A percentile compares a stretch with the other conserved stretches of the same genome.
phyloP scores from a whole-genome alignment of 2,888 invertebrate genomes.

The Drosophila pseudotakahashii region DNA sequence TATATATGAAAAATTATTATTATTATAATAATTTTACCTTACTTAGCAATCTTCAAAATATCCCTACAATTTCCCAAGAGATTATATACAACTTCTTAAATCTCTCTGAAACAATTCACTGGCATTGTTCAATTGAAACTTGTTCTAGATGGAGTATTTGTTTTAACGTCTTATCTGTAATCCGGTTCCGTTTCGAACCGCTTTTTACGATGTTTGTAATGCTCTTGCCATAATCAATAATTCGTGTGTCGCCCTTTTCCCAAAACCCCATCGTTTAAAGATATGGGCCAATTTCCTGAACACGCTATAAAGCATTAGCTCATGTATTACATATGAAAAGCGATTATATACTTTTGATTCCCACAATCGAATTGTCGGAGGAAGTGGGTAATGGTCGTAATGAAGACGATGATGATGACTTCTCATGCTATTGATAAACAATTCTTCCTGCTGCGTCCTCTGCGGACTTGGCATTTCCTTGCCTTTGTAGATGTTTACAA shows the following conservation, averaged over 20 bases:
- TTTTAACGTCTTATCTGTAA: conserved; percentile 22
- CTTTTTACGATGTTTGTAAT: conserved; percentile 49
- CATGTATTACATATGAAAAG: conserved; percentile 5
- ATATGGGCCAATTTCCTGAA: conserved; percentile 42
- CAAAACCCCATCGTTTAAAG: conserved; percentile 15
- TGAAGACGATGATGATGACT: conserved; percentile 5
- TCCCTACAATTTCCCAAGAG: too few relatives aligned
- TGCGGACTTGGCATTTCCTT: conserved; percentile 17
- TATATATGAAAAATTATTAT: neutral
- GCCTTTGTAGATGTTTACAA: conserved; percentile 29
- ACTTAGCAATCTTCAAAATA: too few relatives aligned
- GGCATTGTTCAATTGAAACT: neutral
- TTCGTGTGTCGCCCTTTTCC: conserved; percentile 46
- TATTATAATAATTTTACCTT: too few relatives aligned
- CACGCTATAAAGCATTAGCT: conserved; percentile 27
- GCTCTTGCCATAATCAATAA: conserved; percentile 62
- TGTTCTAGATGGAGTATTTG: conserved; percentile 9
- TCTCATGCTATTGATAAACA: conserved; percentile 21
- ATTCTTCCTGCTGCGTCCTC: conserved; percentile 18
- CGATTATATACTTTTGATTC: conserved; percentile 24
- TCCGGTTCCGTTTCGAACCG: conserved; percentile 31
- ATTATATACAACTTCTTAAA: neutral
- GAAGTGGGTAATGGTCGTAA: conserved; percentile 12
- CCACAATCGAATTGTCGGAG: conserved; percentile 24
- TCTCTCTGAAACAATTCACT: neutral